phyloP scores from a whole-genome alignment of 2,888 invertebrate genomes.

The Ochropleura plecta region DNA sequence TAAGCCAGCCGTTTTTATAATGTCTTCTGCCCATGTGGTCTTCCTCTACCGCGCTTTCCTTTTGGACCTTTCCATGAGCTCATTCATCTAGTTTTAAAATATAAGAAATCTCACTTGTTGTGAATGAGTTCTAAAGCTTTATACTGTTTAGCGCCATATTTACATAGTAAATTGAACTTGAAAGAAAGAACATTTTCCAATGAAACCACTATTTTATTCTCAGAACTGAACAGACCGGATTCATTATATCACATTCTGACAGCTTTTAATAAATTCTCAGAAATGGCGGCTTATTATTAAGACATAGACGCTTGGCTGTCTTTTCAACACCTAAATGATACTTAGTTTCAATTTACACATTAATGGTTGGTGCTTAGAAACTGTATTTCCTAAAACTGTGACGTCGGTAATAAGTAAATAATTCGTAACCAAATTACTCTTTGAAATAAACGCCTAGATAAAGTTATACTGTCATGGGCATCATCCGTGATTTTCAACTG shows the following conservation, averaged over 20 bases:
- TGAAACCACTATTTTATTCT: constrained; percentile 33
- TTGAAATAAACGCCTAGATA: not conserved
- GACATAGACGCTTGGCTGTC: constrained; percentile 7
- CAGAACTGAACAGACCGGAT: constrained; percentile 30
- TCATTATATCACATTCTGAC: constrained; percentile 35
- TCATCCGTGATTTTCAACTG: no score
- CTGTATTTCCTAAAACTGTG: not conserved
- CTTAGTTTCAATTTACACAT: not conserved
- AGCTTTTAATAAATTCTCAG: constrained; percentile 32
- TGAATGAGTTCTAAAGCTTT: constrained; percentile 11
- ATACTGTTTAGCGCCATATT: constrained; percentile 1
- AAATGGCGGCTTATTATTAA: constrained; percentile 20
- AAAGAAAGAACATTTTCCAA: constrained; percentile 29
- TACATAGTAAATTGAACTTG: constrained; percentile 28
- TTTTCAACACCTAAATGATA: constrained; percentile 20
- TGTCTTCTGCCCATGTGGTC: no score
- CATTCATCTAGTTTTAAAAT: not conserved
- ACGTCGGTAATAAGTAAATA: not conserved
- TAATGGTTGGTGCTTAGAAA: not conserved
- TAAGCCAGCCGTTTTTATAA: no score
- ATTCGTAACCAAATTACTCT: not conserved
- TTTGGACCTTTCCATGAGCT: no score
- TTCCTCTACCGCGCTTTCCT: no score
- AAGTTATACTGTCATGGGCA: no score
- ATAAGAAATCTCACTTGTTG: not conserved